A percentile compares a stretch with the other conserved stretches of the same genome.
phyloP scores from a whole-genome alignment of 2,113 vertebrate genomes.

The Gymnogyps californianus region DNA sequence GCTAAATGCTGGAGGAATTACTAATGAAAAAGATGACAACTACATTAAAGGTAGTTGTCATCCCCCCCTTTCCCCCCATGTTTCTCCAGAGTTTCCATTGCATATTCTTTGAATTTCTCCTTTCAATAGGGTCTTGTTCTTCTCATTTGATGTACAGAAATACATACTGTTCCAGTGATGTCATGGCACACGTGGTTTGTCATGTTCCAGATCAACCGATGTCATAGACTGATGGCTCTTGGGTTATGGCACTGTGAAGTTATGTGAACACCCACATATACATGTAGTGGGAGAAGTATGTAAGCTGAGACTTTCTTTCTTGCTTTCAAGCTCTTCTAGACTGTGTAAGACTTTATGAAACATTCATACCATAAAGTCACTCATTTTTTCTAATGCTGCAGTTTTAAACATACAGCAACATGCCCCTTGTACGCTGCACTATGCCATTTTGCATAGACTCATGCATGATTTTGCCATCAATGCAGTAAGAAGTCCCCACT shows the following conservation, averaged over 20 bases:
- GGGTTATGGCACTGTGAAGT: background rate
- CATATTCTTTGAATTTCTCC: background rate
- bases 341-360: background rate
- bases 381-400: background rate
- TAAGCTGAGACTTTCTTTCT: background rate
- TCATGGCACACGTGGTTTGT: background rate
- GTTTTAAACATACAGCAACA: background rate
- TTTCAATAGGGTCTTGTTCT: background rate
- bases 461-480: background rate
- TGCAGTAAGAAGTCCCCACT: background rate
- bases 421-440: background rate
- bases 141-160: background rate
- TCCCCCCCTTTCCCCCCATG: rapidly evolving
- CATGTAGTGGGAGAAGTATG: background rate
- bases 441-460: background rate
- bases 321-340: background rate
- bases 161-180: background rate
- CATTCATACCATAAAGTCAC: background rate
- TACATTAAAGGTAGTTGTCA: background rate
- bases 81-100: background rate
- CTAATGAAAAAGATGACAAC: background rate
- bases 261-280: background rate
- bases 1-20: background rate
- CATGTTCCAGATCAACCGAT: background rate
- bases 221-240: background rate